A percentile compares a stretch with the other conserved stretches of the same genome.
Conservation (phyloP, 2,888 invertebrate species). For the Cheilosia variabilis region DNA sequence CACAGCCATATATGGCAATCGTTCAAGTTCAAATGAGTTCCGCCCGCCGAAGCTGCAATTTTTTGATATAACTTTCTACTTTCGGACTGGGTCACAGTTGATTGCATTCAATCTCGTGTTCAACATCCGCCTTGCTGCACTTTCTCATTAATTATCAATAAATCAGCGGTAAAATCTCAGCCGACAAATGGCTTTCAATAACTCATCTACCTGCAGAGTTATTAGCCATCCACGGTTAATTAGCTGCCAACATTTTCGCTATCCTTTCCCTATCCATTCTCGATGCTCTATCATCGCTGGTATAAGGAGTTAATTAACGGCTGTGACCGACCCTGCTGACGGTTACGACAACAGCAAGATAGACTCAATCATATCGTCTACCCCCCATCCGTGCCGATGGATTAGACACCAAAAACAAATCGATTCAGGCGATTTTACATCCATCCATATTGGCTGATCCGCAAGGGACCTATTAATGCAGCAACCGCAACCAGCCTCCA, state of each 20-base stretch:
- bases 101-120: conserved; percentile 15
- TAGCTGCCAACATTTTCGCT: conserved; percentile 32
- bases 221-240: conserved; percentile 47
- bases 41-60: conserved; percentile 10
- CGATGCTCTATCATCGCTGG: neutral
- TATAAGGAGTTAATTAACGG: conserved; percentile 41
- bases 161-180: conserved; percentile 31
- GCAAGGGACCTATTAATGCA: conserved; percentile 68
- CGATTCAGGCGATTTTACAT: conserved; percentile 40
- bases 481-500: conserved; percentile 66
- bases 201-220: conserved; percentile 29
- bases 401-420: conserved; percentile 21
- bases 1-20: neutral
- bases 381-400: neutral
- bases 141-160: conserved; percentile 49
- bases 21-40: neutral
- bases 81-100: conserved; percentile 32
- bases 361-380: conserved; percentile 25
- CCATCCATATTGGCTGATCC: conserved; percentile 30
- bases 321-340: conserved; percentile 16
- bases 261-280: neutral
- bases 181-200: conserved; percentile 39
- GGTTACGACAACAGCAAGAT: conserved; percentile 16
- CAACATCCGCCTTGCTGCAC: conserved; percentile 34
- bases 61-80: conserved; percentile 6